phyloP scores from a whole-genome alignment of 1,140 invertebrate species.

The Papilio polytes region DNA sequence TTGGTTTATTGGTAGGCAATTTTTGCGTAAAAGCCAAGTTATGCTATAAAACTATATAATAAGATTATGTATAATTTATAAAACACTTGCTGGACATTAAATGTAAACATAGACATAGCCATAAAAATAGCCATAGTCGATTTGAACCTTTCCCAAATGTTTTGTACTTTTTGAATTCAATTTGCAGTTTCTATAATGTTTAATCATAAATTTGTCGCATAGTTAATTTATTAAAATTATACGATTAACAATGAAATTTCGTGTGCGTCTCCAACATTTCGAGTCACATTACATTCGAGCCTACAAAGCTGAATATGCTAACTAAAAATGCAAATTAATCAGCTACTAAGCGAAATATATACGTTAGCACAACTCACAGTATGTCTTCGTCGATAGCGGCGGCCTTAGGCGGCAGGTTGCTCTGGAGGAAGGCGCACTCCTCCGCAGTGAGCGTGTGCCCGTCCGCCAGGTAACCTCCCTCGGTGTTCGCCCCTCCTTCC shows the following conservation, averaged over 20 bases:
- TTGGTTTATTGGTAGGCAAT: not conserved
- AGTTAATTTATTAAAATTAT: not conserved
- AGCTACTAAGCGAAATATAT: not conserved
- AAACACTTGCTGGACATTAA: slow-evolving; percentile 22
- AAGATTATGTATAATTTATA: not conserved
- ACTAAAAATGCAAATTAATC: not conserved
- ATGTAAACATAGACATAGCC: no score
- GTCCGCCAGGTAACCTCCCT: slow-evolving; percentile 79
- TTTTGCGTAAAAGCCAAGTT: not conserved
- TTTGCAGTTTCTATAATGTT: not conserved
- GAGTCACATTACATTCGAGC: not conserved
- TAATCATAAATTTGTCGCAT: not conserved
- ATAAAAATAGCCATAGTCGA: no score
- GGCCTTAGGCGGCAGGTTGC: slow-evolving; percentile 70
- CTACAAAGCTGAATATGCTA: not conserved
- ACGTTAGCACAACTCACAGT: slow-evolving; percentile 56
- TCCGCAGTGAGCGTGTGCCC: slow-evolving; percentile 78
- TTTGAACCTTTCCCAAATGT: not conserved
- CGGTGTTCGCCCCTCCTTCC: slow-evolving; percentile 47
- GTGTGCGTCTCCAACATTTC: not conserved
- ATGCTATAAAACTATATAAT: not conserved
- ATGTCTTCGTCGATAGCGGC: slow-evolving; percentile 70
- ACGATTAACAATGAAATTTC: not conserved
- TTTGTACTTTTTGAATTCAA: not conserved
- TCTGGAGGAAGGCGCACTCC: slow-evolving; percentile 80